Conservation (phyloP, 2,888 invertebrate genomes). For the Spisula solida region DNA sequence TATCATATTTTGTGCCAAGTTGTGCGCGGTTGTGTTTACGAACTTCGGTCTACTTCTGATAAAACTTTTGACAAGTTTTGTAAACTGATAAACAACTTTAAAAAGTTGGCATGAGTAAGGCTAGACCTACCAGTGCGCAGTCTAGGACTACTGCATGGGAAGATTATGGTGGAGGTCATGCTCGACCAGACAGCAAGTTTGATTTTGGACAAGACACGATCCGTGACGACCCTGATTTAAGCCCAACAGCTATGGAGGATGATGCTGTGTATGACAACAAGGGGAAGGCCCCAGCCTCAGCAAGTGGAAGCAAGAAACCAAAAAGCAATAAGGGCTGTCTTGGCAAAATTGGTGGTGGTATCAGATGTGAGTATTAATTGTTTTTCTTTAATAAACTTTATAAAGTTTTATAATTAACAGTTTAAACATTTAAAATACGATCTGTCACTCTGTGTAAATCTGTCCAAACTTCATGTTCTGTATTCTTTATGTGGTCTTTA, state of each 20-base stretch:
- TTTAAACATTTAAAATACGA: too few species aligned
- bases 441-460: too few species aligned
- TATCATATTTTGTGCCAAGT: not conserved
- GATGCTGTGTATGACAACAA: slow-evolving; percentile 74
- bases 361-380: slow-evolving; percentile 84
- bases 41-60: slow-evolving; percentile 41
- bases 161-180: slow-evolving; percentile 65
- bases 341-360: slow-evolving; percentile 81
- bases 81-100: not conserved
- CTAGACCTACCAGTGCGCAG: slow-evolving; percentile 81
- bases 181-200: slow-evolving; percentile 75
- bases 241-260: slow-evolving; percentile 73
- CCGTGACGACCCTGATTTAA: slow-evolving; percentile 77
- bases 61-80: slow-evolving; percentile 19
- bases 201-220: slow-evolving; percentile 78
- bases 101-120: slow-evolving; percentile 38
- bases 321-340: slow-evolving; percentile 75
- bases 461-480: too few species aligned
- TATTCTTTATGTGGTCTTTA: too few species aligned
- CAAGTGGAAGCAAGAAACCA: slow-evolving; percentile 51
- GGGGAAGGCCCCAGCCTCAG: slow-evolving; percentile 52
- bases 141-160: slow-evolving; percentile 81
- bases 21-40: slow-evolving; percentile 30
- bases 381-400: not conserved
- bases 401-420: too few species aligned